Evolutionary conservation across 2,888 invertebrate genomes (phyloP), one percentile per base, ranked within the genome.

Genomic region (Globia sparganii): DNA sequence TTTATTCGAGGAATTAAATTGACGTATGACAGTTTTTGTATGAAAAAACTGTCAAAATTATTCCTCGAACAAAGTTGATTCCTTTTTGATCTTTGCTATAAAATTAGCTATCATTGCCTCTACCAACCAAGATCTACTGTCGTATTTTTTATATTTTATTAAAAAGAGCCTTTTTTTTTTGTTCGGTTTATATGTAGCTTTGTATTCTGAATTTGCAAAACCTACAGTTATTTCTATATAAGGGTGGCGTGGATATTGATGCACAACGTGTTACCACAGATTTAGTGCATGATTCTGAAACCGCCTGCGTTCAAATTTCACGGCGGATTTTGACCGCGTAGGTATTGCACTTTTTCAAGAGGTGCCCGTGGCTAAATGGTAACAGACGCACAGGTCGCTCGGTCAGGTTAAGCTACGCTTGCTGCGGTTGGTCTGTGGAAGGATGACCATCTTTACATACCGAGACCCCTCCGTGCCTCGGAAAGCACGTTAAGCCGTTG

Each of bases 101-200:
- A 49, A 49, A 40, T 53, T 18, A 40, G 49, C 74, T 74, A 72
- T 40, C 18, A 53, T 40, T 74, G 37, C 37, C 28, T 6, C 1
- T 34, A 46, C 13, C 21, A n/a, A 15, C 34, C 9, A n/a, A 21
- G 13, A 31, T 31, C 13, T 31, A 25, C 2, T 67, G 6, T 21
- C 3, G 13, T 11, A 28, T 21, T 21, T 43, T 28, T 66, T 28
- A 5, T n/a, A n/a, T 40, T 65, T n/a, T n/a, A n/a, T n/a, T n/a
- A n/a, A n/a, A 21, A 21, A 66, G 31, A 8, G 1, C 8, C 0
- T 21, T 4, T 40, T 11, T 40, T 11, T 31, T 67, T 53, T 53
- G 8, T 53, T 67, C 25, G 15, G 25, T 49, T 28, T 59, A 21
- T 28, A 31, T 9, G 4, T 25, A 49, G 13, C 4, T 15, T 31